Conservation (phyloP, 2,113 vertebrate genomes). For the Saccopteryx leptura region DNA sequence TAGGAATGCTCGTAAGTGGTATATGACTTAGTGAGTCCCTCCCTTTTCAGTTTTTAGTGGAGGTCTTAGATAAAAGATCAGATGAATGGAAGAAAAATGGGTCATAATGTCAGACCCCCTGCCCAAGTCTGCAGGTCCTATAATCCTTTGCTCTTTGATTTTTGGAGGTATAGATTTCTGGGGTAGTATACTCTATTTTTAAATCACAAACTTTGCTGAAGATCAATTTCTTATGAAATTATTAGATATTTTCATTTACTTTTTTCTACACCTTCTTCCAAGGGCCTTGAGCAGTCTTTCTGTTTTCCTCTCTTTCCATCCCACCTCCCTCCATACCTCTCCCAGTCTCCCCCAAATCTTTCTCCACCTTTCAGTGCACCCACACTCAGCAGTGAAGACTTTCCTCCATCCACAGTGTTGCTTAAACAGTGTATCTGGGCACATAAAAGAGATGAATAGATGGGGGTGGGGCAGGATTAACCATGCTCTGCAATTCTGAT, state of each 20-base stretch:
- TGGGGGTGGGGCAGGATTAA: neutral
- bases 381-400: neutral
- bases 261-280: neutral
- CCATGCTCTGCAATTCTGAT: neutral
- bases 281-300: neutral
- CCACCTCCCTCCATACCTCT: neutral
- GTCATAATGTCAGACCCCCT: neutral
- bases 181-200: neutral
- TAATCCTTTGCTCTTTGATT: conserved; percentile 23
- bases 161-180: neutral
- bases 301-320: neutral
- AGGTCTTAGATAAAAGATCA: conserved; percentile 19
- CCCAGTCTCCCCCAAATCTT: neutral
- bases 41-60: neutral
- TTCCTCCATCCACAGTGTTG: neutral
- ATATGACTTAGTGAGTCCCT: neutral
- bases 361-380: neutral
- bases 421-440: neutral
- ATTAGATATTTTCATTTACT: neutral
- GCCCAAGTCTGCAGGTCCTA: neutral
- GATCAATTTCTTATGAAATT: neutral
- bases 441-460: neutral
- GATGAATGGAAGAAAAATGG: neutral
- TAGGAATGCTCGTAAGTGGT: neutral
- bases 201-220: conserved; percentile 22